Evolutionary conservation across 2,888 invertebrate genomes (phyloP), one percentile per base, ranked within the genome.

Genomic region (Leucoptera coffeella): DNA sequence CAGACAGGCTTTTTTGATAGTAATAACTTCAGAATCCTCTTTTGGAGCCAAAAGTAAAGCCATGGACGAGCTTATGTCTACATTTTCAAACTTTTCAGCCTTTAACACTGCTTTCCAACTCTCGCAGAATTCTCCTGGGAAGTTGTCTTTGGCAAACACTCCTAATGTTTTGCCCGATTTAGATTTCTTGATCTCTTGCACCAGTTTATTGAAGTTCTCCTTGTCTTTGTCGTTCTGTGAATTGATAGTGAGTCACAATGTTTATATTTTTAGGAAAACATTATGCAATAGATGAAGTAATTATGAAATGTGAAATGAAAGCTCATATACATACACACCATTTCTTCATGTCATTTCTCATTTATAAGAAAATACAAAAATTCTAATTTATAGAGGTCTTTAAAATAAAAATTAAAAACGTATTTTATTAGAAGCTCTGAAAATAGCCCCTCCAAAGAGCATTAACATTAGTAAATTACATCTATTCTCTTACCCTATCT

Each of bases 1-100:
- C 49, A 87, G 69, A 40, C 89, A 89, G 0, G 99, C 95, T 62
- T 93, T 93, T 47, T 90, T 92, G 28, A 96, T 82, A 6, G 86
- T 84, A 26, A 82, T 77, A 29, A 97, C 67, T 62, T 99, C 99
- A 0, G 81, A 58, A 37, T 96, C 96, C 56, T 99, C 97, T 61
- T 99, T 99, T 0, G 90, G 83, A 4, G 92, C 86, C 81, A 96
- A 89, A 1, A 96, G 67, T 38, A 85, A 79, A 0, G 91, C 95
- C 38, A 93, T 74, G 1, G 85, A 75, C 1, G 84, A 76, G 48
- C 89, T 89, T 6, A 97, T 78, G 56, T 99, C 97, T 17, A 85
- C 78, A 51, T 80, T 85, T 41, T 88, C 85, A 58, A 95, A 90
- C 30, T 77, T 80, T 38, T 85, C 85, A 9, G 75, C 75, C 39